Conservation (phyloP, 2,797 vertebrate genomes). For the Garrulus glandarius region DNA sequence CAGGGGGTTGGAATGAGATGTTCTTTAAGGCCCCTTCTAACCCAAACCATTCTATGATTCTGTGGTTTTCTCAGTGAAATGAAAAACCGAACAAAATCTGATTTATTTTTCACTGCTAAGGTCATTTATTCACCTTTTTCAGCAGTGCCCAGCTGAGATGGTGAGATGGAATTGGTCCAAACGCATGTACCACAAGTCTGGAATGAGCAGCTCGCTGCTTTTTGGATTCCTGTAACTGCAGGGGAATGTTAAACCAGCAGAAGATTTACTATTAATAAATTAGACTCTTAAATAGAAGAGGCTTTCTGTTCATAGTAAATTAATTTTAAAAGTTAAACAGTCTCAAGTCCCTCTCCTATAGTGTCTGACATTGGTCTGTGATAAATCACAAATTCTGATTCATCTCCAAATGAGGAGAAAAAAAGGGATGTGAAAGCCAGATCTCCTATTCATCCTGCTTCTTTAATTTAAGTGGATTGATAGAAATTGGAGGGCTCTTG, state of each 20-base stretch:
- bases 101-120: background rate
- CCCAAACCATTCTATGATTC: background rate
- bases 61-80: background rate
- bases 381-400: conserved; percentile 11
- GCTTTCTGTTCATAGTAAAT: background rate
- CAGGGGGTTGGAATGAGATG: background rate
- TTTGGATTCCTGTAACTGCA: background rate
- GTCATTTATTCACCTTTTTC: background rate
- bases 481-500: background rate
- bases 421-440: background rate
- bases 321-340: background rate
- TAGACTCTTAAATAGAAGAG: background rate
- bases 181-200: background rate
- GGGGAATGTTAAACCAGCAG: background rate
- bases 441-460: background rate
- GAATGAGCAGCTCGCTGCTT: background rate
- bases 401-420: background rate
- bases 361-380: background rate
- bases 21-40: background rate
- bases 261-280: conserved; percentile 11
- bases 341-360: background rate
- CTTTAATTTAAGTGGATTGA: background rate
- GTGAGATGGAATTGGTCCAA: background rate
- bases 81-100: background rate
- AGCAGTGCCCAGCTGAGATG: background rate